These are phyloP conservation scores for Alcis repandata DNA, from an alignment of 2,888 invertebrate species.

Conservation along the genomic window DNA sequence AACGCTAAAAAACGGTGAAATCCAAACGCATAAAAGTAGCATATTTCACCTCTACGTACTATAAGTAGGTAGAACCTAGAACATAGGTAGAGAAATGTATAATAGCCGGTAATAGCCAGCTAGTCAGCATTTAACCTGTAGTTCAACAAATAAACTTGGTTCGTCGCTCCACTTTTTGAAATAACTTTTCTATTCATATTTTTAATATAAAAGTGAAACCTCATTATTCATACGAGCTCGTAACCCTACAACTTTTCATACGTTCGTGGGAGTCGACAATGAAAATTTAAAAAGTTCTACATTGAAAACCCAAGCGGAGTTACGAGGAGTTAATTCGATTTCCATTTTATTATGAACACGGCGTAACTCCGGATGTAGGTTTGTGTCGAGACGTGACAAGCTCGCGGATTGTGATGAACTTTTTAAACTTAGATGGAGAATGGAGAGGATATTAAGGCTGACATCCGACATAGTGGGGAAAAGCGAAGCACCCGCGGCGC, in stretches of 20 bases:
- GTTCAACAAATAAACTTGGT: not conserved
- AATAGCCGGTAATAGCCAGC: no score
- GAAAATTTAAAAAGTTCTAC: slow-evolving; percentile 63
- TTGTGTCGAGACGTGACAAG: slow-evolving; percentile 18
- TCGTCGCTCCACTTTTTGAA: slow-evolving; percentile 7
- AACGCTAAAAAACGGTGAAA: no score
- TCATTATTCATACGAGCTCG: slow-evolving; percentile 11
- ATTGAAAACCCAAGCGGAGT: slow-evolving; percentile 50
- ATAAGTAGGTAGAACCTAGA: no score
- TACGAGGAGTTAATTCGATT: slow-evolving; percentile 56
- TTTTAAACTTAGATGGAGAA: slow-evolving; percentile 17
- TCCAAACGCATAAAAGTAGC: no score
- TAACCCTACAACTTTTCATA: slow-evolving; percentile 42
- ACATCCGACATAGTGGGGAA: not conserved
- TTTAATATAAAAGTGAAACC: slow-evolving; percentile 32
- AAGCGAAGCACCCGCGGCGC: not conserved
- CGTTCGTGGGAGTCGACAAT: slow-evolving; percentile 43
- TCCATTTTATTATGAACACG: slow-evolving; percentile 52
- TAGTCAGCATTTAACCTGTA: not conserved
- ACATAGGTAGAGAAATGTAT: no score
- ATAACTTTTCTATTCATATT: slow-evolving; percentile 14
- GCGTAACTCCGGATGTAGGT: slow-evolving; percentile 10
- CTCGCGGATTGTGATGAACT: slow-evolving; percentile 14
- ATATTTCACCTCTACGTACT: no score
- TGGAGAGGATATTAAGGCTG: not conserved